These are phyloP conservation scores for Mormyrops attenuatus DNA, from an alignment of 2,797 vertebrate genomes.

Conservation along the genomic window DNA sequence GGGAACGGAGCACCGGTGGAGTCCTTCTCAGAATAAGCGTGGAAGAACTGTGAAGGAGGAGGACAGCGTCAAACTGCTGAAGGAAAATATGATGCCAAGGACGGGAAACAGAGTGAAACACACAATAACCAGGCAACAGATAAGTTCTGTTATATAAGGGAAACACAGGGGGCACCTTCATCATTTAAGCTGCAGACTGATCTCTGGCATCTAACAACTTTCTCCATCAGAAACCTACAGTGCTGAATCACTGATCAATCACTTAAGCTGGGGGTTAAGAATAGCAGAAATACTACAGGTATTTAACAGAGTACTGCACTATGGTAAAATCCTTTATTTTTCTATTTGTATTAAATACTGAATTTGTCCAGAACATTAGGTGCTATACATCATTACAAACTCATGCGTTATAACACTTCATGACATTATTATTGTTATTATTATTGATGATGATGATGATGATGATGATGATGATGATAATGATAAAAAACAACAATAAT, in stretches of 20 bases:
- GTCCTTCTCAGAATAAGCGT: constrained; percentile 65
- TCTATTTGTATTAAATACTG: not conserved
- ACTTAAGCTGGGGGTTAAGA: not conserved
- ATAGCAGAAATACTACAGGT: not conserved
- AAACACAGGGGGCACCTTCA: not conserved
- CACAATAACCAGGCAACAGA: constrained; percentile 33
- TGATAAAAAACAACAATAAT: not conserved
- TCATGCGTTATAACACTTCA: not conserved
- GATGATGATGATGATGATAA: not conserved
- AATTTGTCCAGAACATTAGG: not conserved
- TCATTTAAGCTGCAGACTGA: not conserved
- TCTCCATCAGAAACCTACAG: not conserved
- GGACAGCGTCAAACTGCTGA: constrained; percentile 26
- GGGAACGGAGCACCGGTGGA: constrained; percentile 51
- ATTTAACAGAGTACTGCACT: not conserved
- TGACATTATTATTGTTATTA: not conserved
- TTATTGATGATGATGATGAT: not conserved
- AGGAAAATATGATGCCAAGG: constrained; percentile 16
- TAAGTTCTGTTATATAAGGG: constrained; percentile 24
- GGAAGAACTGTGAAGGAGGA: constrained; percentile 73
- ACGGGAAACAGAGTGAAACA: not conserved
- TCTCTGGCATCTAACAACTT: not conserved
- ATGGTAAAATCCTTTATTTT: not conserved
- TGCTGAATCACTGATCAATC: not conserved
- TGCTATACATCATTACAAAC: not conserved